These are phyloP conservation scores for Tetragonula carbonaria DNA, from an alignment of 2,888 invertebrate genomes.

Conservation along the genomic window DNA sequence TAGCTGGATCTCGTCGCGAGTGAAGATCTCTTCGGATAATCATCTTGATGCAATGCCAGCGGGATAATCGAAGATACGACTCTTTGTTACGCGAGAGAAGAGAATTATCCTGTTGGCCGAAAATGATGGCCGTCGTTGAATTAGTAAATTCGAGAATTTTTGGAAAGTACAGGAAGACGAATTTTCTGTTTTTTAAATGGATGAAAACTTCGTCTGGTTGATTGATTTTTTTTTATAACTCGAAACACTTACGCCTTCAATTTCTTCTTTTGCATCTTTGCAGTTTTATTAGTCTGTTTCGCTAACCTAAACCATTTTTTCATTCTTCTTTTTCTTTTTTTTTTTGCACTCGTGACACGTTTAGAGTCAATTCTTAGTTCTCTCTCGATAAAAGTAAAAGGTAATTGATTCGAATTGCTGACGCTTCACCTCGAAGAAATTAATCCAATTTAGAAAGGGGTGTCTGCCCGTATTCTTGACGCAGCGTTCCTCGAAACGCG, in stretches of 20 bases:
- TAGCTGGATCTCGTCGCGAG: background rate
- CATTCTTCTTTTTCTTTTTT: no score
- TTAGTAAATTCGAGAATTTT: background rate
- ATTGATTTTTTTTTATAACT: background rate
- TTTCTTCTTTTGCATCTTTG: background rate
- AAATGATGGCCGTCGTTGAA: background rate
- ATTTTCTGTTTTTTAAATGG: background rate
- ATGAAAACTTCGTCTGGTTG: background rate
- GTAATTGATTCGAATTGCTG: background rate
- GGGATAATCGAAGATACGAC: background rate
- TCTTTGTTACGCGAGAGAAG: background rate
- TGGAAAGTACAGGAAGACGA: background rate
- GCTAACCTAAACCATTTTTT: background rate
- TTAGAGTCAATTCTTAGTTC: background rate
- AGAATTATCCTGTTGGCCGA: background rate
- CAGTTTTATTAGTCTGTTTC: background rate
- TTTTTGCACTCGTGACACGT: background rate
- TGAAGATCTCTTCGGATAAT: background rate
- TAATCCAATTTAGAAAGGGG: background rate
- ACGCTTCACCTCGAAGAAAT: background rate
- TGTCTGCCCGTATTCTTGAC: background rate
- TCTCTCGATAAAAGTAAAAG: background rate
- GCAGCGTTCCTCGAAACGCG: constrained; percentile 12
- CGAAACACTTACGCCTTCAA: fast-evolving
- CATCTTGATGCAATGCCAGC: background rate